Conservation (phyloP, 1,140 invertebrate species). For the Drosophila azteca region DNA sequence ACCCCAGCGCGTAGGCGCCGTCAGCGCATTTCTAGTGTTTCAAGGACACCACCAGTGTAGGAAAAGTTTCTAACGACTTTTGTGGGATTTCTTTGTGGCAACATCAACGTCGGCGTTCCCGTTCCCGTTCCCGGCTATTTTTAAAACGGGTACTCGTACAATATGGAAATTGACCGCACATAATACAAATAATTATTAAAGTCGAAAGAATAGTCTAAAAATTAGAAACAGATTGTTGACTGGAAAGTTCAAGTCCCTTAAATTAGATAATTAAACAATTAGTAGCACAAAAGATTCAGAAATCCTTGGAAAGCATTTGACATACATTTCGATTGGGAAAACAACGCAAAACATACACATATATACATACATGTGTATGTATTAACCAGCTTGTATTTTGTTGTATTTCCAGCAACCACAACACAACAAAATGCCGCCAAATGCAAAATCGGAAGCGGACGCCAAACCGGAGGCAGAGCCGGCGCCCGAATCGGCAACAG, state of each 20-base stretch:
- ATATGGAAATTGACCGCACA: slow-evolving; percentile 22
- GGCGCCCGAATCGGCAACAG: slow-evolving; percentile 63
- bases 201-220: too few relatives aligned
- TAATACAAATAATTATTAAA: background rate
- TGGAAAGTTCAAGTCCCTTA: too few relatives aligned
- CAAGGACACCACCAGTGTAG: slow-evolving; percentile 60
- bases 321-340: too few relatives aligned
- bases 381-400: background rate
- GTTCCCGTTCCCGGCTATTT: slow-evolving; percentile 29
- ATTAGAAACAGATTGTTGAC: too few relatives aligned
- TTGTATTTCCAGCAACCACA: slow-evolving; percentile 32
- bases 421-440: slow-evolving; percentile 81
- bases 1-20: slow-evolving; percentile 30
- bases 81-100: slow-evolving; percentile 48
- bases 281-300: too few relatives aligned
- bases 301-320: too few relatives aligned
- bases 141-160: slow-evolving; percentile 32
- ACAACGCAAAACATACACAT: background rate
- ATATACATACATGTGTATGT: background rate
- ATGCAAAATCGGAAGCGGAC: slow-evolving; percentile 65
- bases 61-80: slow-evolving; percentile 58
- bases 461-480: slow-evolving; percentile 62
- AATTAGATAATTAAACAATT: too few relatives aligned
- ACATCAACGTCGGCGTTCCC: slow-evolving; percentile 4
- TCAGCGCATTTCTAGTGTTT: slow-evolving; percentile 70